Evolutionary conservation across 2,113 vertebrate species (phyloP), one percentile per base, ranked within the genome.

Genomic region (Poeciliopsis prolifica): DNA sequence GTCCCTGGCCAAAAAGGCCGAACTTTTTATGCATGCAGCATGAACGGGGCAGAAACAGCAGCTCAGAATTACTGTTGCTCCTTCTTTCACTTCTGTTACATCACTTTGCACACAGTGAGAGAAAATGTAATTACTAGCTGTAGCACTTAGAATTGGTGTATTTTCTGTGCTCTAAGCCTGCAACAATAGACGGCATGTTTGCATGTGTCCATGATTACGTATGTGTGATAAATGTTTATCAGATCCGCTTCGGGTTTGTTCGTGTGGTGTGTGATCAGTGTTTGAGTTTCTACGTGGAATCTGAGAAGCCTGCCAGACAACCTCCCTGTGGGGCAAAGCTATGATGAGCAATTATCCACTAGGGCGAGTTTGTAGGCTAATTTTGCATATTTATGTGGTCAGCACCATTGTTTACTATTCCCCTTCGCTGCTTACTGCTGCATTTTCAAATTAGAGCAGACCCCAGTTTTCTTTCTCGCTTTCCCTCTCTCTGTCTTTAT

Each of bases 271-370:
- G 70, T 67, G 61, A 76, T 84, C 61, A 82, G 81, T 77, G 67
- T 87, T 67, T 86, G 78, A 82, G 77, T 90, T 90, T 89, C 86
- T 89, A 88, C 84, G 84, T 88, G 87, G 90, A 92, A 87, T 92
- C 88, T 86, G 79, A 90, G 91, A 88, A 88, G 88, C 85, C 88
- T 89, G 78, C 86, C 90, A 88, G 91, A 82, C 89, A 76, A 76
- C 74, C 80, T 90, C 89, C 91, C 89, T 70, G 48, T 74, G 87
- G 90, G 89, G 79, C 75, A 81, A 85, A 85, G 87, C 89, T 81
- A 93, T 93, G 91, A 93, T 92, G 90, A 91, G 91, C 91, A 91
- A 93, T 93, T 93, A 93, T 92, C 91, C 91, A 92, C 89, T 86
- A 86, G 91, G 90, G 89, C 87, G 79, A 87, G 89, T 91, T 92